Percentiles rank a stretch among this genome's conserved stretches.
Evolutionary conservation across 2,888 invertebrate species (phyloP).

Genomic region (Philhelius pedissequus): DNA sequence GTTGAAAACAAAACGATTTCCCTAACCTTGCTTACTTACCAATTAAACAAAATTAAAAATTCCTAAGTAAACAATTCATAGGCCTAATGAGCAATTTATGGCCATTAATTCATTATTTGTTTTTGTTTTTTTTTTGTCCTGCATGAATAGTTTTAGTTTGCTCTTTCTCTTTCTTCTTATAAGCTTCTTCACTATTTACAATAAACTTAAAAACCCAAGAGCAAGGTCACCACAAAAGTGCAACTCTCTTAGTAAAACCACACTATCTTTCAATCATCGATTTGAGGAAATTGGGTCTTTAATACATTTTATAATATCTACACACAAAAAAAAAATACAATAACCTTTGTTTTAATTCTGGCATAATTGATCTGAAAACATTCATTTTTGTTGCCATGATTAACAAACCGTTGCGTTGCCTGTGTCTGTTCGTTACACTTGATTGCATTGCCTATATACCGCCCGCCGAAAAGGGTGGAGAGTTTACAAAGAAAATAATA

Average conservation of each 20-base stretch:
- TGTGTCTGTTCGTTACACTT: slow-evolving; percentile 49
- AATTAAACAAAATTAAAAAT: slow-evolving; percentile 31
- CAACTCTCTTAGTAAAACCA: slow-evolving; percentile 49
- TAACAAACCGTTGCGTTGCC: slow-evolving; percentile 55
- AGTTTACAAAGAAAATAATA: neutral
- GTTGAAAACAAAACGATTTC: slow-evolving; percentile 36
- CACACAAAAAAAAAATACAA: neutral
- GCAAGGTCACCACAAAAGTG: slow-evolving; percentile 41
- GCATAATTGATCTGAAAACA: slow-evolving; percentile 55
- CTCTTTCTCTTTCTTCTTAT: neutral
- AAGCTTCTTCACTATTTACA: slow-evolving; percentile 47
- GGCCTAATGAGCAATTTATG: neutral
- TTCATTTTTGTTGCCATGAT: slow-evolving; percentile 43
- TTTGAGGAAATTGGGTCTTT: slow-evolving; percentile 55
- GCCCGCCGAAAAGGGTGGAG: slow-evolving; percentile 10
- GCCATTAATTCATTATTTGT: neutral
- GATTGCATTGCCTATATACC: slow-evolving; percentile 45
- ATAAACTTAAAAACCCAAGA: slow-evolving; percentile 46
- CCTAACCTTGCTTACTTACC: slow-evolving; percentile 26
- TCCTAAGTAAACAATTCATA: slow-evolving; percentile 8
- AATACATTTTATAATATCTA: slow-evolving; percentile 21
- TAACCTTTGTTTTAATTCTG: slow-evolving; percentile 54
- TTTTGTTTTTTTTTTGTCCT: slow-evolving; percentile 48
- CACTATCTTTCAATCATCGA: slow-evolving; percentile 33
- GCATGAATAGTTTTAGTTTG: slow-evolving; percentile 63